Evolutionary conservation across 2,113 vertebrate species (phyloP), one percentile per base, ranked within the genome.

Genomic region (Chaetura pelagica): DNA sequence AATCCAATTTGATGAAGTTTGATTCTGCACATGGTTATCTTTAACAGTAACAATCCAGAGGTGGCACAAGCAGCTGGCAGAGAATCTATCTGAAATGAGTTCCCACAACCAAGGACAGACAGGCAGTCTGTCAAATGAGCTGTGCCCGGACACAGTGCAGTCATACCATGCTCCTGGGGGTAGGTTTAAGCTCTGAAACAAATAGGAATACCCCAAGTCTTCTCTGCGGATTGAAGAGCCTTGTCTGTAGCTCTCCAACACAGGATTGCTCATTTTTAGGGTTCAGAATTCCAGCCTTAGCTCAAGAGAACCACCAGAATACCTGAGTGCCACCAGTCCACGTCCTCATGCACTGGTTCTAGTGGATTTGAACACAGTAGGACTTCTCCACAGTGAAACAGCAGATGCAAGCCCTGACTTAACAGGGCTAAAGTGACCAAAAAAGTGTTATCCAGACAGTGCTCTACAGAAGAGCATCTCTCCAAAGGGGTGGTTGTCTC

Each of bases 261-360:
- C 8, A 38, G 26, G 4, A 49, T 40, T n/a, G 46, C 15, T 46
- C 13, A 15, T 0, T 62, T 63, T 35, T 35, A 62, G 51, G 8
- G 49, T 42, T 69, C 42, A n/a, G n/a, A 4, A n/a, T 52, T 72
- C 35, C 49, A 73, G 46, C 32, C 20, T 24, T 8, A 15, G 57
- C 21, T 57, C 40, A 55, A 1, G 1, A 84, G 23, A 80, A 1
- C 10, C 32, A 64, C 10, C 61, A 44, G 23, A 26, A 23, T 3
- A 11, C 30, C 29, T 34, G 34, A 7, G 42, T 49, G 26, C 58
- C 46, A 46, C 34, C 0, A 1, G 22, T 8, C 4, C 32, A 2
- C 0, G 27, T 22, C 4, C n/a, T 35, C 18, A 15, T 4, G 26
- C 0, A 3, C 18, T 46, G 44, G 8, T 72, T 49, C 20, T 5